These are phyloP conservation scores for Apogon hyalosoma DNA, from an alignment of 2,797 vertebrate species.

Conservation along the genomic window DNA sequence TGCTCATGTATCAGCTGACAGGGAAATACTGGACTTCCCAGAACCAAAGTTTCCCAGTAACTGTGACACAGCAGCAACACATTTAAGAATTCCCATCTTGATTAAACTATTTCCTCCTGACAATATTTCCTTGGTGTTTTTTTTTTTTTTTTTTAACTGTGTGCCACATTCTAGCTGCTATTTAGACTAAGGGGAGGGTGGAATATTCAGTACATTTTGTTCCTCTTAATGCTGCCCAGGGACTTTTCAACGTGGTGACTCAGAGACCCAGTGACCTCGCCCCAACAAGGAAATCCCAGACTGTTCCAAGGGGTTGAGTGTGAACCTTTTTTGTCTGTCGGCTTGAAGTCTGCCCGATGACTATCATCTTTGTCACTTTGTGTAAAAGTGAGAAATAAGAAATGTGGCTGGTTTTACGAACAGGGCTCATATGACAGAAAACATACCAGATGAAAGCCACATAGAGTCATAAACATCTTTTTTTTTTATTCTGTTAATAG, in stretches of 20 bases:
- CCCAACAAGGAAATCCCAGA: conserved; percentile 79
- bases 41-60: conserved; percentile 30
- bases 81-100: conserved; percentile 22
- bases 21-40: conserved; percentile 47
- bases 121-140: conserved; percentile 20
- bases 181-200: conserved; percentile 15
- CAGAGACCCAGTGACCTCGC: conserved; percentile 74
- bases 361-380: conserved; percentile 32
- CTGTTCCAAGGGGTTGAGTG: conserved; percentile 52
- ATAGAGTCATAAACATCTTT: conserved; percentile 60
- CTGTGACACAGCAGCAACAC: conserved; percentile 6
- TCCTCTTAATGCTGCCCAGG: conserved; percentile 61
- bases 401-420: conserved; percentile 11
- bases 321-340: conserved; percentile 26
- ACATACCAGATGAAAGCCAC: conserved; percentile 15
- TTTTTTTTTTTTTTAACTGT: neutral
- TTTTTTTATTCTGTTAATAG: conserved; percentile 78
- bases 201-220: conserved; percentile 61
- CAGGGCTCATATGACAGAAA: conserved; percentile 7
- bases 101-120: conserved; percentile 31
- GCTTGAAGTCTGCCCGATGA: conserved; percentile 52
- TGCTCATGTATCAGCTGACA: neutral
- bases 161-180: conserved; percentile 11
- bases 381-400: conserved; percentile 15
- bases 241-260: conserved; percentile 76